Percentiles rank a stretch among this genome's conserved stretches.
Conservation (phyloP, 2,888 invertebrate genomes). For the Rotaria magnacalcarata region DNA sequence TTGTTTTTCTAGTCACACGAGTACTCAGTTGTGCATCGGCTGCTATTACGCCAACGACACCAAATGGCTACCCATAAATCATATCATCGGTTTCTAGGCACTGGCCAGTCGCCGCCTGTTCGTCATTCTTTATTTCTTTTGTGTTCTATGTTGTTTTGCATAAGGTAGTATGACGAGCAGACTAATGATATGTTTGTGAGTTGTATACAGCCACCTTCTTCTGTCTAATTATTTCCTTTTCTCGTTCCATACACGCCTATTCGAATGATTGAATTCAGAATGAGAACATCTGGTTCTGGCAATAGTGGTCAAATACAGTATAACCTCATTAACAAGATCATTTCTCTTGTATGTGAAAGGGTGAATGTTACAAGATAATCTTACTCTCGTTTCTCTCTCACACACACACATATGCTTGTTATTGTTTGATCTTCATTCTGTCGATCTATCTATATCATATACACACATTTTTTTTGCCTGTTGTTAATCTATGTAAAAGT, state of each 20-base stretch:
- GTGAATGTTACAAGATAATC: slow-evolving; percentile 17
- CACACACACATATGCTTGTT: background rate
- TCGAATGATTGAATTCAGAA: slow-evolving; percentile 21
- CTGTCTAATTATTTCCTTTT: slow-evolving; percentile 4
- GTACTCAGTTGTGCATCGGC: background rate
- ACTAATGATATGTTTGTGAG: background rate
- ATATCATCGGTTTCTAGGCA: background rate
- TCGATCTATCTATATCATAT: background rate
- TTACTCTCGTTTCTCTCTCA: background rate
- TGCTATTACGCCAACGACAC: background rate
- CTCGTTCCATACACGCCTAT: background rate
- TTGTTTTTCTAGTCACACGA: background rate
- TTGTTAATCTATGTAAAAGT: slow-evolving; percentile 1
- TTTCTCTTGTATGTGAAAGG: background rate
- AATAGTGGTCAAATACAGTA: background rate
- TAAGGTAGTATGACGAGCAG: background rate
- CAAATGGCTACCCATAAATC: background rate
- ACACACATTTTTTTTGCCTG: background rate
- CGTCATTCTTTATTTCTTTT: background rate
- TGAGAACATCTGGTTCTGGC: background rate
- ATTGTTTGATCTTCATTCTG: slow-evolving; percentile 3
- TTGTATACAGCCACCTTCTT: background rate
- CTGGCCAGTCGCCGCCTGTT: background rate
- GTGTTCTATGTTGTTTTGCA: background rate
- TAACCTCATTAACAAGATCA: slow-evolving; percentile 18